phyloP scores from a whole-genome alignment of 2,888 invertebrate species.

The Apoda limacodes region DNA sequence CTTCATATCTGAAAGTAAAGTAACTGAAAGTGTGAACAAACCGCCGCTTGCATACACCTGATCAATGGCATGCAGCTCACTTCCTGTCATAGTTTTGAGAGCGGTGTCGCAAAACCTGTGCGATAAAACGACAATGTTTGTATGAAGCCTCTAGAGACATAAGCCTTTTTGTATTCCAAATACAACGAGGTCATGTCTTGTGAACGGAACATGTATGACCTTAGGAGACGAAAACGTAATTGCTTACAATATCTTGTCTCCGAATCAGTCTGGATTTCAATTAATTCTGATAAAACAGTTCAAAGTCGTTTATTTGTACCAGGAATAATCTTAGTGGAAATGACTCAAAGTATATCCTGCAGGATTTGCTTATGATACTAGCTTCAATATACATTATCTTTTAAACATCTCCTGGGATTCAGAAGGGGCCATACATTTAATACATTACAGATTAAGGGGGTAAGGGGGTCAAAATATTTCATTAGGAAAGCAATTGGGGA shows the following conservation, averaged over 20 bases:
- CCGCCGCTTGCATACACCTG: too few relatives aligned
- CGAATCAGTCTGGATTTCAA: slow-evolving; percentile 27
- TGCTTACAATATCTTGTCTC: slow-evolving; percentile 29
- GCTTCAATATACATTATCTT: too few relatives aligned
- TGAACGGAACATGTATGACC: slow-evolving; percentile 53
- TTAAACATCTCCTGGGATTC: too few relatives aligned
- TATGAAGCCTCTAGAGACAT: slow-evolving; percentile 28
- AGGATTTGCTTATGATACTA: too few relatives aligned
- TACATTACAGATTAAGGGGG: too few relatives aligned
- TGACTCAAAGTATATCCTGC: too few relatives aligned
- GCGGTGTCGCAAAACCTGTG: slow-evolving; percentile 28
- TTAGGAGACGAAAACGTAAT: slow-evolving; percentile 57
- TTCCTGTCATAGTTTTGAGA: slow-evolving; percentile 62
- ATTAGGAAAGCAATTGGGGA: too few relatives aligned
- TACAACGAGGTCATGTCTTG: slow-evolving; percentile 42
- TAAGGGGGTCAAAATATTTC: too few relatives aligned
- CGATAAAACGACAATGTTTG: slow-evolving; percentile 36
- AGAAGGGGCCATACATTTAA: too few relatives aligned
- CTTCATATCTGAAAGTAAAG: too few relatives aligned
- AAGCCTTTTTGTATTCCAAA: slow-evolving; percentile 29
- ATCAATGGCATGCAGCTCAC: slow-evolving; percentile 50
- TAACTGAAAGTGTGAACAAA: too few relatives aligned
- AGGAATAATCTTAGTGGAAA: too few relatives aligned
- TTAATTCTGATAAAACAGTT: slow-evolving; percentile 20
- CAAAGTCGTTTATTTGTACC: slow-evolving; percentile 1